Base-by-base conservation (phyloP, 2,113 vertebrate genomes). In the Thalassoma bifasciatum region DNA sequence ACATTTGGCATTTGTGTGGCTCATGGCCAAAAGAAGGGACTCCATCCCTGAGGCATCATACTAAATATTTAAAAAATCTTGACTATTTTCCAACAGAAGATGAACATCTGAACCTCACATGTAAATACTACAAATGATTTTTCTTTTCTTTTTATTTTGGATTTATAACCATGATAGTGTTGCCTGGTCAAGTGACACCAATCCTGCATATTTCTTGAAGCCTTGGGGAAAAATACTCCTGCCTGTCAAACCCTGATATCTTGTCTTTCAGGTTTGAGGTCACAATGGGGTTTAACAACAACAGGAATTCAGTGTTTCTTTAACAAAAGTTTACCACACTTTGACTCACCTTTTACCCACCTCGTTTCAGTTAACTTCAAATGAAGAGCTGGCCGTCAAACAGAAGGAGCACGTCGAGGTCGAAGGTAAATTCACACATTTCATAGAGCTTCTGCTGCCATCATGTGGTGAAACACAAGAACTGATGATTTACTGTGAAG, bases 391-490 rank as follows among this genome's bases (percentile, higher is more conserved):
- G 24, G 62, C 12, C 0, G 0, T 0, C 2, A 2, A 0, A 2
- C 5, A 70, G 46, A 62, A 66, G 23, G 22, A 13, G 19, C 3
- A 4, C 1, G 9, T 0, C 0, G 16, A 77, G 10, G 23, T n/a
- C 8, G 4, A 57, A 66, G 83, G 87, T 88, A 81, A 0, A 4
- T 19, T 16, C 5, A 21, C 44, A 53, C 9, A 30, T 22, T 46
- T 34, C 10, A 19, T 14, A 37, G 10, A 6, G 22, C 38, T 57
- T 12, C 30, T 59, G 30, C 6, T 52, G 77, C 80, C 75, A 68
- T 44, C 84, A 17, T 79, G 75, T 85, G 81, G 62, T 60, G 17
- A 38, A 54, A 57, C 16, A 12, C 5, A 26, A 56, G 5, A 44
- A 68, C 22, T 3, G 24, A 30, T 61, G 46, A 36, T 30, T 8